Percentiles rank a stretch among this genome's conserved stretches.
Evolutionary conservation across 2,888 invertebrate genomes (phyloP).

Genomic region (Drosophila seclusa): DNA sequence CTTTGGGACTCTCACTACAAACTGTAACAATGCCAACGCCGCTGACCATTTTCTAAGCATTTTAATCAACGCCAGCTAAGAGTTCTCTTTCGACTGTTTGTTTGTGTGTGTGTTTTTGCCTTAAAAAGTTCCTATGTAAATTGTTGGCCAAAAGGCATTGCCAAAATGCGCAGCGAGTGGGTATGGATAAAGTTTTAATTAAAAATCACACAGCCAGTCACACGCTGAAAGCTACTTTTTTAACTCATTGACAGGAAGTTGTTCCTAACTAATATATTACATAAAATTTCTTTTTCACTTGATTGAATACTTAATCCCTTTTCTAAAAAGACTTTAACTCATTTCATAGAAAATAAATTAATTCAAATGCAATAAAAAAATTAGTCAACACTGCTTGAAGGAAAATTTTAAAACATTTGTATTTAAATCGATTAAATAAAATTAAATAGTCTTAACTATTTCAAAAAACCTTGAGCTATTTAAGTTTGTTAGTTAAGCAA

Average conservation of each 20-base stretch:
- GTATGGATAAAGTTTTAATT: slow-evolving; percentile 58
- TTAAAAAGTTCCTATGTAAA: slow-evolving; percentile 49
- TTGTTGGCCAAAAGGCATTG: slow-evolving; percentile 41
- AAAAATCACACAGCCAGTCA: slow-evolving; percentile 32
- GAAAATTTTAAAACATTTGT: neutral
- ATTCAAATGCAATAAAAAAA: neutral
- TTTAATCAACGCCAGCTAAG: slow-evolving; percentile 56
- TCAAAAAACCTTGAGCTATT: neutral
- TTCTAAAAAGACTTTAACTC: neutral
- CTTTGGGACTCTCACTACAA: neutral
- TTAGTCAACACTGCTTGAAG: neutral
- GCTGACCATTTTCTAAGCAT: slow-evolving; percentile 35
- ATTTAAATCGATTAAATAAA: neutral
- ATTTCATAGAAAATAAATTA: neutral
- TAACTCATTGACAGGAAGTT: neutral
- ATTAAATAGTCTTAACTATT: neutral
- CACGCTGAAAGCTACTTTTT: neutral
- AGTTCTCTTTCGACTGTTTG: slow-evolving; percentile 6
- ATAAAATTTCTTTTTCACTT: neutral
- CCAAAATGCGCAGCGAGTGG: slow-evolving; percentile 22
- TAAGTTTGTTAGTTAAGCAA: neutral
- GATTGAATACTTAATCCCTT: neutral
- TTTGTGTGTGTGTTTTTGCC: slow-evolving; percentile 5
- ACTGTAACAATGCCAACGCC: slow-evolving; percentile 7
- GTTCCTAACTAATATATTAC: too few relatives aligned